A percentile compares a stretch with the other conserved stretches of the same genome.
These are phyloP conservation scores for Phalacrocorax carbo DNA, from an alignment of 2,113 vertebrate genomes.

Conservation along the genomic window DNA sequence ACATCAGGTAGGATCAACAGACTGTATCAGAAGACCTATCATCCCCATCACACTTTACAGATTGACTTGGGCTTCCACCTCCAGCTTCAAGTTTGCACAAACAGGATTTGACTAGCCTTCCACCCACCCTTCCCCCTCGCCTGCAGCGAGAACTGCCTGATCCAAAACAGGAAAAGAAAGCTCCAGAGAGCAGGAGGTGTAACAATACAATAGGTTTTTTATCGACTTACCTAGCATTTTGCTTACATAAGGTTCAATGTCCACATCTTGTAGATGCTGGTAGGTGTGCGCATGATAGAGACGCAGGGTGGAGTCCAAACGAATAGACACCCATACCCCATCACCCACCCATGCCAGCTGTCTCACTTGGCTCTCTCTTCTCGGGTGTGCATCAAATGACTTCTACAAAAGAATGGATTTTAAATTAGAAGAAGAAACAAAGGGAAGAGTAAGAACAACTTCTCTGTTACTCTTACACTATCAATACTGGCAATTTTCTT, in stretches of 20 bases:
- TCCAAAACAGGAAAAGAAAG: neutral
- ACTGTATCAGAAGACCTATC: neutral
- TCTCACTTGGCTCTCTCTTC: constrained; percentile 90
- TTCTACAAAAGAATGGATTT: constrained; percentile 71
- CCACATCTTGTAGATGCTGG: constrained; percentile 90
- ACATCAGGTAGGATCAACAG: neutral
- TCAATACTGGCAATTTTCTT: neutral
- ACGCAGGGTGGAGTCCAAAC: constrained; percentile 88
- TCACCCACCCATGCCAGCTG: constrained; percentile 90
- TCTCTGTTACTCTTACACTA: neutral
- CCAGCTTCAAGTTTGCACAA: neutral
- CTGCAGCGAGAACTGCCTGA: neutral
- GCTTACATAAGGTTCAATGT: constrained; percentile 93
- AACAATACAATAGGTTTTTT: neutral
- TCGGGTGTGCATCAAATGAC: constrained; percentile 90
- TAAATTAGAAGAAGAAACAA: neutral
- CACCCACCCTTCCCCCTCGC: neutral
- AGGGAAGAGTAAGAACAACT: neutral
- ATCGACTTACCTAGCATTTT: constrained; percentile 89
- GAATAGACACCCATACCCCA: constrained; percentile 91
- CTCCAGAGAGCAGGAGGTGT: neutral
- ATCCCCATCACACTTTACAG: neutral
- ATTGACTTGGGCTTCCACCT: neutral
- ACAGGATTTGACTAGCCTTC: neutral
- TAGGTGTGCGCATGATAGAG: constrained; percentile 90